Percentiles rank a stretch among this genome's conserved stretches.
Conservation (phyloP, 2,113 vertebrate species). For the Numenius arquata region DNA sequence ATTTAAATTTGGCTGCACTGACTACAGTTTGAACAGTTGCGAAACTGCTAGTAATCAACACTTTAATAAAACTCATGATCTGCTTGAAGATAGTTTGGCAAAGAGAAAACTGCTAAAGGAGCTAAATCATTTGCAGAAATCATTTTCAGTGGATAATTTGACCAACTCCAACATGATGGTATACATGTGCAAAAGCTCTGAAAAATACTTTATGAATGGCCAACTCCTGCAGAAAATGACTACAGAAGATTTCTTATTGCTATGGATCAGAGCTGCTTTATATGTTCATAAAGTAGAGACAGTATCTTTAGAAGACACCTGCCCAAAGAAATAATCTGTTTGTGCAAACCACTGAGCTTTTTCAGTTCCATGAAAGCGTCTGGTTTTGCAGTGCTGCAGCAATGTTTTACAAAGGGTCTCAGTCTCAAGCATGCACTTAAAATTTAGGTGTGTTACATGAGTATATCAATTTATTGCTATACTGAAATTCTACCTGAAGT, state of each 20-base stretch:
- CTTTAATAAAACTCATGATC: constrained; percentile 45
- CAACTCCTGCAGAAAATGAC: neutral
- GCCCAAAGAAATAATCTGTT: neutral
- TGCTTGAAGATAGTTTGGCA: constrained; percentile 33
- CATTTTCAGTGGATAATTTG: constrained; percentile 24
- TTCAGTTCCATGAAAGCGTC: neutral
- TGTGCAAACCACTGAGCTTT: neutral
- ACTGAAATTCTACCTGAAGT: neutral
- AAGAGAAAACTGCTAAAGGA: constrained; percentile 23
- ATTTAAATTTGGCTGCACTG: neutral
- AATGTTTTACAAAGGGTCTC: neutral
- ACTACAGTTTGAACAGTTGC: constrained; percentile 9
- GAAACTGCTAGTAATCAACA: constrained; percentile 57
- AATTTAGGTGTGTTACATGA: neutral
- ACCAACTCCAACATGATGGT: neutral
- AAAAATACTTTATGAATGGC: constrained; percentile 15
- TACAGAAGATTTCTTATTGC: neutral
- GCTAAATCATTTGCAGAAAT: constrained; percentile 33
- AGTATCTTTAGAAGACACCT: neutral
- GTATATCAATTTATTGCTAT: neutral
- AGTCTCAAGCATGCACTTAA: neutral
- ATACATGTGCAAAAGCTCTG: constrained; percentile 28
- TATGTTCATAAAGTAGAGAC: neutral
- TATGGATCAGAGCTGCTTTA: neutral
- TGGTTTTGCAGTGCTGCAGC: neutral